Evolutionary conservation across 2,888 invertebrate species (phyloP).

Genomic region (Isotomurus palustris): DNA sequence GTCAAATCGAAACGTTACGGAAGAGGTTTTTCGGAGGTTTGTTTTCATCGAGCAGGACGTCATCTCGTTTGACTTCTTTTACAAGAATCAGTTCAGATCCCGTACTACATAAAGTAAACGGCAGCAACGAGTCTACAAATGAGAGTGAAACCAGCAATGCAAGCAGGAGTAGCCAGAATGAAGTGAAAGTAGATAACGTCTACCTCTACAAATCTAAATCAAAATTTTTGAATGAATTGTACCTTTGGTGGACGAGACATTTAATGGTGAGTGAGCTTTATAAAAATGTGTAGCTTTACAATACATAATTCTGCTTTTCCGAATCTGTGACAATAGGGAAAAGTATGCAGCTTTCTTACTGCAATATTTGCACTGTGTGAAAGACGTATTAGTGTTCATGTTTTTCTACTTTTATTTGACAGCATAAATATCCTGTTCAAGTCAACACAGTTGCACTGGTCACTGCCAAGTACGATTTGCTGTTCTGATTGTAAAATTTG

Average conservation of each 20-base stretch:
- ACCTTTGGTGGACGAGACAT: slow-evolving; percentile 43
- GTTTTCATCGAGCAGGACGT: background rate
- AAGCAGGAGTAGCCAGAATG: background rate
- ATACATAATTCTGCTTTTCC: no score
- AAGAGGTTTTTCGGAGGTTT: slow-evolving; percentile 18
- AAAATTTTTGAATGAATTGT: slow-evolving; percentile 41
- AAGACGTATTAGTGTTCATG: no score
- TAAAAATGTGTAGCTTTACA: no score
- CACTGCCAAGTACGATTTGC: no score
- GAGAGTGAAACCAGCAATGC: background rate
- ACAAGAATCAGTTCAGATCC: background rate
- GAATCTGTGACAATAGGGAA: no score
- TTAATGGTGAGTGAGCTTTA: slow-evolving; percentile 40
- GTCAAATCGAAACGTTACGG: slow-evolving; percentile 24
- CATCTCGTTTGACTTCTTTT: background rate
- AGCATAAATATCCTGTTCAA: no score
- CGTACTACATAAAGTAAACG: background rate
- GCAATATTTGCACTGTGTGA: no score
- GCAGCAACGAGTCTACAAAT: background rate
- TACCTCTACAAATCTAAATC: slow-evolving; percentile 44
- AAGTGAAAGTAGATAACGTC: slow-evolving; percentile 16
- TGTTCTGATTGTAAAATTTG: no score
- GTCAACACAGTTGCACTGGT: no score
- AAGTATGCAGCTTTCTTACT: no score
- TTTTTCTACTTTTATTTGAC: background rate